Base-by-base conservation (phyloP, 2,797 vertebrate species). In the Pangasius macronema region DNA sequence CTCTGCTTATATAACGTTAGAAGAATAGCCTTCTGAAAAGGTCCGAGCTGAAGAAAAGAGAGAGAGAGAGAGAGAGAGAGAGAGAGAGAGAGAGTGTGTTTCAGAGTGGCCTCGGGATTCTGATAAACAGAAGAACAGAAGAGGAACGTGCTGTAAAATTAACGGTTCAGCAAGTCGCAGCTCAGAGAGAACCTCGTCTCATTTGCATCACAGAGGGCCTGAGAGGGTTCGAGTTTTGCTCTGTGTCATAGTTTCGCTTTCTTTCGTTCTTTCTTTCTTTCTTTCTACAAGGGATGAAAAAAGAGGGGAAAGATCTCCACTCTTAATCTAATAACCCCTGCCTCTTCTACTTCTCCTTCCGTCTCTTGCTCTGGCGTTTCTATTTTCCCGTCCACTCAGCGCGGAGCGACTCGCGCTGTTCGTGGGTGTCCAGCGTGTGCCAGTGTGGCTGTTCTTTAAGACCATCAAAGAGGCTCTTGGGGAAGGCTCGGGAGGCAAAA, bases 381-480 rank as follows among this genome's bases (percentile, higher is more conserved):
- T 85, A 89, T 82, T 89, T 88, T 88, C 51, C 88, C 91, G 86
- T 91, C 92, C 75, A 88, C 88, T 67, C 87, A 83, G 90, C 88
- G 82, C 91, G 83, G 93, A 92, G 87, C 83, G 90, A 87, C 86
- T 59, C 65, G 49, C 93, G 33, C 73, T 83, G 87, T 89, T 84
- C 65, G 75, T 82, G 90, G 93, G 94, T 73, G 92, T 89, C 81
- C 92, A 92, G 93, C 94, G 94, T 93, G 94, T 95, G 94, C 94
- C 94, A 95, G 93, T 94, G 93, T 93, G 93, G 93, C 93, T 94
- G 94, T 94, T 92, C 94, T 94, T 89, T 93, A 88, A 93, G 93
- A 94, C 93, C 94, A 93, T 94, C 94, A 94, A 93, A 95, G 92
- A 94, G 93, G 91, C 93, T 96, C 94, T 94, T 93, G 93, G 94